Conservation (phyloP, 2,797 vertebrate genomes). For the Pangasius mekongensis region DNA sequence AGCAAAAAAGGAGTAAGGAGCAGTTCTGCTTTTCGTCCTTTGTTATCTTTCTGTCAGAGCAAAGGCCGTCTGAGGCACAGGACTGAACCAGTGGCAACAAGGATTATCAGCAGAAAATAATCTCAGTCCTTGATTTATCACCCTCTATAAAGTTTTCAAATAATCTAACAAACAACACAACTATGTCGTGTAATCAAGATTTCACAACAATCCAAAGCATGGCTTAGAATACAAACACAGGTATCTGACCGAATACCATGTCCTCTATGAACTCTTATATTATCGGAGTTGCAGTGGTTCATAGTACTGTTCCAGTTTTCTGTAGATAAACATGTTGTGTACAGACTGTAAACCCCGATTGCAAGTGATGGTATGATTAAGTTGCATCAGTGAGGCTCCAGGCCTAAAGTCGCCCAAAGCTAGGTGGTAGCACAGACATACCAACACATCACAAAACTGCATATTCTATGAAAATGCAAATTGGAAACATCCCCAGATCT, state of each 20-base stretch:
- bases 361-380: neutral
- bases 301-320: neutral
- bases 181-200: neutral
- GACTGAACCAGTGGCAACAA: neutral
- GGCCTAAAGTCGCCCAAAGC: neutral
- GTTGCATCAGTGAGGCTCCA: neutral
- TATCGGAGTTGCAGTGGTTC: neutral
- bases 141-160: neutral
- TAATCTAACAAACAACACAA: neutral
- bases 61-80: neutral
- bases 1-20: neutral
- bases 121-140: conserved; percentile 6
- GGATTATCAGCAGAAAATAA: neutral
- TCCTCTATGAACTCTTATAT: neutral
- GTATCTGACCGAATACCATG: too few relatives aligned
- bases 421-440: too few relatives aligned
- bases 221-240: neutral
- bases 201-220: neutral
- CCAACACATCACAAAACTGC: neutral
- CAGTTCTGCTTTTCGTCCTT: neutral
- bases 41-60: conserved; percentile 4
- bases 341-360: neutral
- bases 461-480: neutral
- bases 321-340: neutral
- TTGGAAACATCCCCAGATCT: neutral